Evolutionary conservation across 2,888 invertebrate genomes (phyloP), one percentile per base, ranked within the genome.

Genomic region (Ophioninae sp.): DNA sequence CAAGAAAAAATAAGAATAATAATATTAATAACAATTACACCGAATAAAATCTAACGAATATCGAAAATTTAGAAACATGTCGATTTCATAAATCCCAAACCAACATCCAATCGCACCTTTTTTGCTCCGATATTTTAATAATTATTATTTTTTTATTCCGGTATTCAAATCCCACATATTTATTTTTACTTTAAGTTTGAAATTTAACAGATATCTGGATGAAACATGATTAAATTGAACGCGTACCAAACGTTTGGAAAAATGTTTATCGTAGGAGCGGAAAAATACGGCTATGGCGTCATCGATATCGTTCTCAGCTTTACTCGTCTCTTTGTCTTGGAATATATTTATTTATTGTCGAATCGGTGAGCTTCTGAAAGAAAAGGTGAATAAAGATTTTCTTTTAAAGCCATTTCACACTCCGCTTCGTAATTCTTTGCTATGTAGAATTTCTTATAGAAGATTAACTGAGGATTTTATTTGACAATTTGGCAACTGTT

Each of bases 281-380:
- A 76, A 79, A 37, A 83, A 79, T 56, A 84, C 79, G 69, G 65
- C 74, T 39, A n/a, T 64, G 2, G 56, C 84, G 30, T 64, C 77
- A 0, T 44, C 80, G 37, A 50, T 82, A 62, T 74, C 82, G 20
- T 84, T 78, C n/a, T 10, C 39, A 5, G 68, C 77, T 1, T 13
- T 80, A 8, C 74, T 85, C 0, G 44, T 80, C 0, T 75, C 83
- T 21, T 59, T 82, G 10, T 61, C 74, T 59, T 83, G 82, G 21
- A 83, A 83, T 50, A 79, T 83, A 44, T 82, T 80, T 10, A 81
- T 85, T 39, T 81, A 77, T 73, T 85, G 85, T 30, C 65, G 59
- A 3, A 77, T 83, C 21, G 91, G 91, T 1, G 90, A 91, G 76
- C 82, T 89, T 20, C 82, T 90, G 0, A 86, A 86, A 0, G 88